A percentile compares a stretch with the other conserved stretches of the same genome.
phyloP scores from a whole-genome alignment of 2,888 invertebrate species.

The Drepana falcataria region DNA sequence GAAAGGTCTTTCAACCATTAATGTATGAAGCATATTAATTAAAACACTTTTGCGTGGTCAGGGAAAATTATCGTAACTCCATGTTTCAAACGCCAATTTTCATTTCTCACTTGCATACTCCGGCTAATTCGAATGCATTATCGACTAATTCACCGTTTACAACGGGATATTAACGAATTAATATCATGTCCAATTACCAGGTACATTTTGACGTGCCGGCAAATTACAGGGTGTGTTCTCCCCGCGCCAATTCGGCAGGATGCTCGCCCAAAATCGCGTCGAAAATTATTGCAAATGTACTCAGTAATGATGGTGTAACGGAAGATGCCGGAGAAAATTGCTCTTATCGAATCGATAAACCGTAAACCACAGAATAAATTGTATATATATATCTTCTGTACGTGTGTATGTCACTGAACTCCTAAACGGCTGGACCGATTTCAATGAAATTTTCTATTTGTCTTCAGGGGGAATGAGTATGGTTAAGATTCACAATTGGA shows the following conservation, averaged over 20 bases:
- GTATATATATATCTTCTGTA: background rate
- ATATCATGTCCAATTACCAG: slow-evolving; percentile 23
- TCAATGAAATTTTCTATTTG: too few relatives aligned
- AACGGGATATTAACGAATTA: slow-evolving; percentile 10
- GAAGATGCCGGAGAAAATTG: background rate
- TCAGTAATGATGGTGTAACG: slow-evolving; percentile 4
- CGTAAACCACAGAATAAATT: background rate
- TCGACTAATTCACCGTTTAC: background rate
- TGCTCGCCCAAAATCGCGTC: slow-evolving; percentile 5
- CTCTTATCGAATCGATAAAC: background rate
- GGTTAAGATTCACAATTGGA: too few relatives aligned
- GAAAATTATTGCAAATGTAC: slow-evolving; percentile 12
- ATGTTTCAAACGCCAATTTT: background rate
- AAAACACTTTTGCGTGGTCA: too few relatives aligned
- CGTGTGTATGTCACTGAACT: too few relatives aligned
- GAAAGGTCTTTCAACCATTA: too few relatives aligned
- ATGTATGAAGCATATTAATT: too few relatives aligned
- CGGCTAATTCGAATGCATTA: background rate
- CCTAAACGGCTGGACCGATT: too few relatives aligned
- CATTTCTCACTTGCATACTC: background rate
- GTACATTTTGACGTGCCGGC: slow-evolving; percentile 18
- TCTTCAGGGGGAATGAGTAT: too few relatives aligned
- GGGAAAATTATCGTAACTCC: too few relatives aligned
- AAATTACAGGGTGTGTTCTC: slow-evolving; percentile 19
- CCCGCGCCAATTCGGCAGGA: slow-evolving; percentile 11